Percentiles rank a stretch among this genome's conserved stretches.
Evolutionary conservation across 2,113 vertebrate species (phyloP).

Genomic region (Thalassoma bifasciatum): DNA sequence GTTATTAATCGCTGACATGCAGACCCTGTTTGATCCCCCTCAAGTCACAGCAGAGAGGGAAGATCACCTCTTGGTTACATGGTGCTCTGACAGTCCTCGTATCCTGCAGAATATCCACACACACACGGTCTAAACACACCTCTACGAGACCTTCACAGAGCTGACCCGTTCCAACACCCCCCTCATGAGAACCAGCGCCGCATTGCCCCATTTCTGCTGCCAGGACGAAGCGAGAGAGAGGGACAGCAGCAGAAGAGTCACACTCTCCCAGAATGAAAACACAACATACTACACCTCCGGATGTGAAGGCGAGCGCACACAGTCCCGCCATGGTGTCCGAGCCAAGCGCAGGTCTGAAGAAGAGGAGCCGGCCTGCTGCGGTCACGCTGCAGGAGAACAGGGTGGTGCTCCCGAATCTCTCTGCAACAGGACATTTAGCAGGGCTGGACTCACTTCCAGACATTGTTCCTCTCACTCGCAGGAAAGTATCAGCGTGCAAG

Average conservation of each 20-base stretch:
- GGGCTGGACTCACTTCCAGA: slow-evolving; percentile 79
- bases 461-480: slow-evolving; percentile 76
- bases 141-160: slow-evolving; percentile 43
- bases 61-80: slow-evolving; percentile 7
- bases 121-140: slow-evolving; percentile 6
- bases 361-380: slow-evolving; percentile 9
- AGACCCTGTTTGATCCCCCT: background rate
- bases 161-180: slow-evolving; percentile 56
- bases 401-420: slow-evolving; percentile 52
- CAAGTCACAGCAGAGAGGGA: slow-evolving; percentile 1
- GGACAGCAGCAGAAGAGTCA: background rate
- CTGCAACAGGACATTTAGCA: slow-evolving; percentile 64
- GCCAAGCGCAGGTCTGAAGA: slow-evolving; percentile 15
- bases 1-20: slow-evolving; percentile 13
- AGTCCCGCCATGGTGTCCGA: slow-evolving; percentile 72
- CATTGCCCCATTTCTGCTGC: slow-evolving; percentile 1
- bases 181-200: slow-evolving; percentile 13
- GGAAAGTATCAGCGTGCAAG: slow-evolving; percentile 64
- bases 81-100: background rate
- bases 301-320: slow-evolving; percentile 55
- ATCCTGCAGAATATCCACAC: background rate
- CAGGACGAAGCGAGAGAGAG: slow-evolving; percentile 22
- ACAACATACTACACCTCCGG: slow-evolving; percentile 66
- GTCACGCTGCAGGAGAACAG: slow-evolving; percentile 21
- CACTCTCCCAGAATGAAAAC: slow-evolving; percentile 15